Evolutionary conservation across 2,797 vertebrate genomes (phyloP), one percentile per base, ranked within the genome.

Genomic region (Pelochelys cantorii): DNA sequence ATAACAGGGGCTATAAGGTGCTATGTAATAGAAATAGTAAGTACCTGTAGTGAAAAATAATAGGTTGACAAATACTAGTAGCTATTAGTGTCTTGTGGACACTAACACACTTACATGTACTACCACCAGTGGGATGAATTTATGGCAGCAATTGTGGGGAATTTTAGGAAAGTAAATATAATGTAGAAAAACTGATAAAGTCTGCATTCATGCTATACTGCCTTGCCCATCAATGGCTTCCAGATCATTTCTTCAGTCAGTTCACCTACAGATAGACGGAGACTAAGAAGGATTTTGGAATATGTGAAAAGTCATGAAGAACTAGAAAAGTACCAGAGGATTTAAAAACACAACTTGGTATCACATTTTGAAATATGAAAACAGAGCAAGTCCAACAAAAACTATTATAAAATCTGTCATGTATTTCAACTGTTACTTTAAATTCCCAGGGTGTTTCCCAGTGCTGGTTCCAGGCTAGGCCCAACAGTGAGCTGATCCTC

Each of bases 171-270:
- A 96, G 56, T 87, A 96, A 95, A 92, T 94, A 86, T 93, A 96
- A 93, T 0, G 5, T 87, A 92, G 95, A 95, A 94, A 95, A 94
- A 88, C 94, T 94, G 91, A 96, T 94, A 96, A 56, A 3, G 86
- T 82, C 84, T 92, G 90, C 86, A 4, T 9, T 85, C 53, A 23
- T 1, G 5, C 22, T 53, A 56, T 55, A 55, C 5, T 96, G 96
- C 94, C 94, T 95, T 93, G 95, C 89, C 88, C 89, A 96, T 96
- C 92, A 86, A 93, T 95, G 89, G 91, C 71, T 95, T 96, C 93
- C 96, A 97, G 96, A 96, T 92, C 95, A 85, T 96, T 95, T 95
- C 91, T 18, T 89, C 78, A 53, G 56, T 89, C 78, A 53, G 59
- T 89, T 93, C 81, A 87, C 89, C 95, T 93, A 95, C 84, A 83